phyloP scores from a whole-genome alignment of 2,888 invertebrate genomes.

The Caenorhabditis drosophilae region DNA sequence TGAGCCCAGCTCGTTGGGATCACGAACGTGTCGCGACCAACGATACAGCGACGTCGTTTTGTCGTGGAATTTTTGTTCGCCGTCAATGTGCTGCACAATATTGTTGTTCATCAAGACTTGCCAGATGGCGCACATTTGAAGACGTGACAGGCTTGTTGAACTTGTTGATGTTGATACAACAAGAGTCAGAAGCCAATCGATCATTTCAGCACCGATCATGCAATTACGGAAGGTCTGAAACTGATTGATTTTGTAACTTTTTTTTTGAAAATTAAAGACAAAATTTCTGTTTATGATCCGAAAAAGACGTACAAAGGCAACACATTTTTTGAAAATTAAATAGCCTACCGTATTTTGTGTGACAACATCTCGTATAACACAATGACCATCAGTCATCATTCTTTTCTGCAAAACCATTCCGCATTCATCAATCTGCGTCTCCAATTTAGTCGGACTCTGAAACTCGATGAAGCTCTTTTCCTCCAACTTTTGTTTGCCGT shows the following conservation, averaged over 20 bases:
- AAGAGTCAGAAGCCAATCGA: conserved; percentile 78
- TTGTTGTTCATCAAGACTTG: conserved; percentile 83
- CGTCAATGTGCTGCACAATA: conserved; percentile 80
- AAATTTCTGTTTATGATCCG: no score
- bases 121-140: conserved; percentile 78
- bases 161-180: conserved; percentile 40
- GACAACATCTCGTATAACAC: conserved; percentile 52
- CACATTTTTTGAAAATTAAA: no score
- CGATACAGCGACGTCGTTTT: conserved; percentile 81
- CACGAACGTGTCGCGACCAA: conserved; percentile 71
- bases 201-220: conserved; percentile 82
- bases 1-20: neutral
- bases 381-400: conserved; percentile 45
- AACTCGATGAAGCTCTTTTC: conserved; percentile 22
- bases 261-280: no score
- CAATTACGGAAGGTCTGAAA: conserved; percentile 73
- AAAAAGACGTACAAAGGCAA: no score
- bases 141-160: conserved; percentile 26
- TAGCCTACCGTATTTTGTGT: conserved; percentile 46
- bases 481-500: neutral
- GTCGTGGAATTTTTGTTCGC: conserved; percentile 83
- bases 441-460: conserved; percentile 12
- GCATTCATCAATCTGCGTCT: conserved; percentile 11
- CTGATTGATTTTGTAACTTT: no score
- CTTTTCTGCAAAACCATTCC: conserved; percentile 10